Evolutionary conservation across 35 echinoderm and acorn worm genomes (phyloP).

Genomic region (Holothuria glaberrima): DNA sequence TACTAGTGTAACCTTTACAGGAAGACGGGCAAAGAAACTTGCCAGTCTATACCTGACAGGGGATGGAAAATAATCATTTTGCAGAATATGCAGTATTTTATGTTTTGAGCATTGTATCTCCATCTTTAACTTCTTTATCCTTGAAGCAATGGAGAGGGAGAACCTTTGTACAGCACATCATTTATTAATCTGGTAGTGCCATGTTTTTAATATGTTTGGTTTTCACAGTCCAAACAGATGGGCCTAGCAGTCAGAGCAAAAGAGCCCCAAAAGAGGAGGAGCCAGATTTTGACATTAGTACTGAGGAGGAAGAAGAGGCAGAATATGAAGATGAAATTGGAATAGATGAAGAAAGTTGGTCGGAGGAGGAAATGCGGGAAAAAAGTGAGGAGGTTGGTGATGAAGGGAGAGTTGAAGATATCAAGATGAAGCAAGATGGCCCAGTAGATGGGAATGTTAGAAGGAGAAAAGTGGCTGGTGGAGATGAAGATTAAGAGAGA

Average conservation of each 20-base stretch:
- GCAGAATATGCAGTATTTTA: no score
- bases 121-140: no score
- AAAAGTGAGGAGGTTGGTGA: neutral
- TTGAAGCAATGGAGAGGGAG: no score
- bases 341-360: conserved; percentile 6
- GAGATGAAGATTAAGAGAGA: neutral
- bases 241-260: neutral
- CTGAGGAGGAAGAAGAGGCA: neutral
- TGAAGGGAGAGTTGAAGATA: neutral
- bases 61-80: no score
- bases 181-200: no score
- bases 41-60: no score
- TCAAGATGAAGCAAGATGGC: neutral
- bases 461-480: conserved; percentile 3
- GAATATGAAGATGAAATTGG: neutral
- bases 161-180: no score
- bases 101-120: no score
- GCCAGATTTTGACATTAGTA: no score
- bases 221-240: conserved; percentile 2
- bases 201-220: no score
- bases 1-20: no score
- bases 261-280: neutral
- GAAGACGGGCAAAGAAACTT: no score
- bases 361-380: neutral
- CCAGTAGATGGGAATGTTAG: neutral